These are phyloP conservation scores for Uropsilus gracilis DNA, from an alignment of 2,113 vertebrate species.

Conservation along the genomic window DNA sequence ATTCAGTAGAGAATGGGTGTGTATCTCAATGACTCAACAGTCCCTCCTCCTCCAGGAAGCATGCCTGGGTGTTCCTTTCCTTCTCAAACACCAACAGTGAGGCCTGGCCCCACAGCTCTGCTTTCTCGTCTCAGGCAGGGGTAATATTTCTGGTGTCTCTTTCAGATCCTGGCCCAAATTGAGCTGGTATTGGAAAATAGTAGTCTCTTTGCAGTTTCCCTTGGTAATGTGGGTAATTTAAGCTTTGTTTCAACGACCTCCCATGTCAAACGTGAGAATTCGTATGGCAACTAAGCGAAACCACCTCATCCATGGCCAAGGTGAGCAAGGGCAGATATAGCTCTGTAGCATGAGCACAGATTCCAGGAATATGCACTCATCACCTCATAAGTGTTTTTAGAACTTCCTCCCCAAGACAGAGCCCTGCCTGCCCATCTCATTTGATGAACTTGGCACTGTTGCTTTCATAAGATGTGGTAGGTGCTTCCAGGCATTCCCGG, in stretches of 20 bases:
- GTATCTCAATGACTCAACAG: too few species aligned
- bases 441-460: not conserved
- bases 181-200: slow-evolving; percentile 53
- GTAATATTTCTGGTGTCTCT: slow-evolving; percentile 37
- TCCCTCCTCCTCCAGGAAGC: not conserved
- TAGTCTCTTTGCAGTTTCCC: slow-evolving; percentile 64
- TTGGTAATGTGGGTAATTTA: slow-evolving; percentile 41
- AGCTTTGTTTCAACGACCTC: slow-evolving; percentile 46
- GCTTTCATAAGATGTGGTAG: not conserved
- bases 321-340: not conserved
- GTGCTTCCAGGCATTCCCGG: not conserved
- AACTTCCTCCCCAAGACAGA: not conserved
- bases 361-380: fast-evolving
- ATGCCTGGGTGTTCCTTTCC: not conserved
- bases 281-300: not conserved
- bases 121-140: not conserved
- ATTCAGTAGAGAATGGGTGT: slow-evolving; percentile 16
- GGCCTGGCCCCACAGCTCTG: not conserved
- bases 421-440: not conserved
- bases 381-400: not conserved
- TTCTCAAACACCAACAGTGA: not conserved
- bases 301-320: not conserved
- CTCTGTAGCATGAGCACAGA: not conserved
- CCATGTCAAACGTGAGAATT: slow-evolving; percentile 49
- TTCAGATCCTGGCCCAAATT: slow-evolving; percentile 31